phyloP scores from a whole-genome alignment of 2,113 vertebrate genomes.

The human region DNA sequence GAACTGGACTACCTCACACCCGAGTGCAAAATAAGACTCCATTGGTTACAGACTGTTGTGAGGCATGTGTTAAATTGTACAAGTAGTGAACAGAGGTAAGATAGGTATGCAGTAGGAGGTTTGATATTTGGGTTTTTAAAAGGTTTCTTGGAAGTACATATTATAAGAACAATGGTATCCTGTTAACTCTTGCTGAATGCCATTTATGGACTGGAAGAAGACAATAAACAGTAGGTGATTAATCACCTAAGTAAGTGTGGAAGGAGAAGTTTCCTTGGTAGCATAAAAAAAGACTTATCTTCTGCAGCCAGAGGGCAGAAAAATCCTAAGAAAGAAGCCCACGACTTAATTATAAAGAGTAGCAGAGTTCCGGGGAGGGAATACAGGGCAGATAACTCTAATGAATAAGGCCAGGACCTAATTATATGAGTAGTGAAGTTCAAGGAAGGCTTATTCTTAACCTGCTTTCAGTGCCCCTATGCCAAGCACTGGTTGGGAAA shows the following conservation, averaged over 20 bases:
- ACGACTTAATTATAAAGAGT: slow-evolving; percentile 15
- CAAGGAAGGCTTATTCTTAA: not conserved
- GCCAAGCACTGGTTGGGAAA: not conserved
- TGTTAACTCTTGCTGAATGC: not conserved
- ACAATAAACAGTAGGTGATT: not conserved
- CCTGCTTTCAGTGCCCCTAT: not conserved
- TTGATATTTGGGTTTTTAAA: not conserved
- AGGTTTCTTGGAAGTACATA: not conserved
- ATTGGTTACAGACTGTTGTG: not conserved
- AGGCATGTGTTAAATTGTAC: not conserved
- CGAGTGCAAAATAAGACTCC: not conserved
- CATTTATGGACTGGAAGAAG: not conserved
- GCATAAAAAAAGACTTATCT: not conserved
- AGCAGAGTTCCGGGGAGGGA: not conserved
- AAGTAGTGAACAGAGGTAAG: not conserved
- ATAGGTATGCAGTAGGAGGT: not conserved
- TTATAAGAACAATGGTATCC: not conserved
- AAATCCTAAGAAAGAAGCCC: not conserved
- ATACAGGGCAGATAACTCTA: not conserved
- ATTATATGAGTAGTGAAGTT: not conserved
- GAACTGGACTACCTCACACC: not conserved
- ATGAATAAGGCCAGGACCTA: not conserved
- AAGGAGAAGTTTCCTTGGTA: not conserved
- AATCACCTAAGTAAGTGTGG: not conserved
- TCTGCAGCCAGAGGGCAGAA: not conserved